These are phyloP conservation scores for Tolypeutes matacus DNA, from an alignment of 2,797 vertebrate genomes.

Conservation along the genomic window DNA sequence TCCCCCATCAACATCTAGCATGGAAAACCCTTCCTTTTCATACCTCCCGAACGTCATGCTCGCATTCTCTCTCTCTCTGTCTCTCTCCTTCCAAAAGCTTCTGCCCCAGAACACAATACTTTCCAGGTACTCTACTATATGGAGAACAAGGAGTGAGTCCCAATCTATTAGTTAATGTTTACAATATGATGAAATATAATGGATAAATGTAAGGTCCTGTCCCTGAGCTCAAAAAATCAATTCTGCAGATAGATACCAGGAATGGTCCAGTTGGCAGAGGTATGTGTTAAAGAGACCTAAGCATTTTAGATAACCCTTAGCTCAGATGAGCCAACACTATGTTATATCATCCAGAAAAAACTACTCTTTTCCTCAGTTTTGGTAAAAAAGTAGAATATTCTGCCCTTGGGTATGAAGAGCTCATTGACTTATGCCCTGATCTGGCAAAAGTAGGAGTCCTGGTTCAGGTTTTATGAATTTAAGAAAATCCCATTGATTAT, in stretches of 20 bases:
- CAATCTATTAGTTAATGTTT: background rate
- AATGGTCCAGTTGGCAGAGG: background rate
- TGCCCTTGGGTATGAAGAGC: background rate
- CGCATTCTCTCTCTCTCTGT: background rate
- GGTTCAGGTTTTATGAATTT: background rate
- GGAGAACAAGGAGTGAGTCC: background rate
- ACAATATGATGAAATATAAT: background rate
- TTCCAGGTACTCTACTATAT: background rate
- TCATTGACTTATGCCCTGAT: background rate
- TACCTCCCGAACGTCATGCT: background rate
- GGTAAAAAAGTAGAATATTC: background rate
- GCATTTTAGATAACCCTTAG: background rate
- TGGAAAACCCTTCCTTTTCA: background rate
- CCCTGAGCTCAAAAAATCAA: background rate
- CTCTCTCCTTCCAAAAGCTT: background rate
- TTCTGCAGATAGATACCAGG: background rate
- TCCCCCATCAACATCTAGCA: background rate
- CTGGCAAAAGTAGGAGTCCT: background rate
- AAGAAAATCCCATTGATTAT: background rate
- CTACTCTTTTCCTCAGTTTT: background rate
- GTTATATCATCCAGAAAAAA: background rate
- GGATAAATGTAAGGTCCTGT: background rate
- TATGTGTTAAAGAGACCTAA: background rate
- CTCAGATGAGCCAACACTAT: background rate
- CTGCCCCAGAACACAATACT: background rate